A percentile compares a stretch with the other conserved stretches of the same genome.
Conservation (phyloP, 2,888 invertebrate species). For the Torymus tubicola region DNA sequence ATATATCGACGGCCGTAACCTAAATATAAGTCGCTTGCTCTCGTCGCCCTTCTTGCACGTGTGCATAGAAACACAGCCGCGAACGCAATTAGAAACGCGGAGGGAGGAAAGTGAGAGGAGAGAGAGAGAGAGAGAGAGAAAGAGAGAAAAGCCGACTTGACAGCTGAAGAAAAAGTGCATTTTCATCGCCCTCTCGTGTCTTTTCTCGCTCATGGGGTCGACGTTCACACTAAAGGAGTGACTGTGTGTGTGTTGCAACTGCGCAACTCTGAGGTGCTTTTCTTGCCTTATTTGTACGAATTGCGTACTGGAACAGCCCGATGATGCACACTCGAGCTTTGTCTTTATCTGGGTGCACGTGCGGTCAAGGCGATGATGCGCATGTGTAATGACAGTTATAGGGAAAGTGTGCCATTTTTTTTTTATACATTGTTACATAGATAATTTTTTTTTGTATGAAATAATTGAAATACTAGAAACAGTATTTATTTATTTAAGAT, state of each 20-base stretch:
- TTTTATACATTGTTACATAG: too few species aligned
- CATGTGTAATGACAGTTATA: too few species aligned
- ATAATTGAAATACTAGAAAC: too few species aligned
- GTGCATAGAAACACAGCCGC: not conserved
- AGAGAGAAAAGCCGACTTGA: constrained; percentile 7
- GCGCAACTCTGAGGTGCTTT: constrained; percentile 4
- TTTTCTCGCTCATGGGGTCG: constrained; percentile 11
- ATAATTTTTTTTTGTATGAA: too few species aligned
- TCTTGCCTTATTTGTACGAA: not conserved
- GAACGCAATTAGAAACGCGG: constrained; percentile 25
- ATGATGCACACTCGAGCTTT: constrained; percentile 27
- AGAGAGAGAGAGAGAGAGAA: not conserved
- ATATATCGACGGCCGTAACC: constrained; percentile 40
- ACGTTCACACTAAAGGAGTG: constrained; percentile 21
- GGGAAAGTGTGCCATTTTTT: too few species aligned
- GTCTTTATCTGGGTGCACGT: not conserved
- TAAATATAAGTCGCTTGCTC: constrained; percentile 42
- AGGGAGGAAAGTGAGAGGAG: not conserved
- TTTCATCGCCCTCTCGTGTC: constrained; percentile 16
- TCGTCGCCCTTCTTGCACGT: not conserved
- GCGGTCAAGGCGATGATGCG: not conserved
- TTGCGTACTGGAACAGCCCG: not conserved
- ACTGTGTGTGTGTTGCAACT: not conserved
- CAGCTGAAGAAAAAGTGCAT: constrained; percentile 44
- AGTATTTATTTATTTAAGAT: too few species aligned